A percentile compares a stretch with the other conserved stretches of the same genome.
These are phyloP conservation scores for Clarias macrocephalus DNA, from an alignment of 2,113 vertebrate genomes.

Conservation along the genomic window DNA sequence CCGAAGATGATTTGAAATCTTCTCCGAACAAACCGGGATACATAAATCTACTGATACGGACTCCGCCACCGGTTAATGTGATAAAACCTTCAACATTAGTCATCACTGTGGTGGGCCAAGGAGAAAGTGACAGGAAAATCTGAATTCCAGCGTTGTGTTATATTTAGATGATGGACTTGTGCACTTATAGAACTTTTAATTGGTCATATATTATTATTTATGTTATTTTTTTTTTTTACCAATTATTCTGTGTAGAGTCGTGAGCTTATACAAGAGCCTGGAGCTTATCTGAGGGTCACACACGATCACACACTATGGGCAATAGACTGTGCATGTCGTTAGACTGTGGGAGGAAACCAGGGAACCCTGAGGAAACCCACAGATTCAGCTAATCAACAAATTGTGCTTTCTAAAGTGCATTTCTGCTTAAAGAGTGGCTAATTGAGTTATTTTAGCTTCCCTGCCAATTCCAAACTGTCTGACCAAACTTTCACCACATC, in stretches of 20 bases:
- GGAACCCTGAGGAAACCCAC: too few species aligned
- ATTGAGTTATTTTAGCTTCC: background rate
- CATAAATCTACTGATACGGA: constrained; percentile 4
- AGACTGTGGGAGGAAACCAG: too few species aligned
- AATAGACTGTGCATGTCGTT: too few species aligned
- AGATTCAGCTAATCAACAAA: too few species aligned
- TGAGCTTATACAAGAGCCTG: too few species aligned
- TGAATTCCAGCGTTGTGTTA: background rate
- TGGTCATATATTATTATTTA: background rate
- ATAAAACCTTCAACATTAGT: constrained; percentile 26
- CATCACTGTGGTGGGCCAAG: constrained; percentile 4
- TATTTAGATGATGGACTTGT: background rate
- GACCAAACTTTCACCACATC: background rate
- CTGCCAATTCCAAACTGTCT: background rate
- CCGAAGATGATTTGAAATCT: constrained; percentile 1
- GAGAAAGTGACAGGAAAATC: background rate
- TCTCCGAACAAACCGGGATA: background rate
- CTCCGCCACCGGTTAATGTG: background rate
- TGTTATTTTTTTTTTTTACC: too few species aligned
- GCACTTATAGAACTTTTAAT: background rate
- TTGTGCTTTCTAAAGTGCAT: background rate
- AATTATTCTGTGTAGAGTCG: too few species aligned
- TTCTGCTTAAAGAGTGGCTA: background rate
- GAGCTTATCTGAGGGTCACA: too few species aligned
- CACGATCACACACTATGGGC: too few species aligned